Evolutionary conservation across 2,888 invertebrate species (phyloP).

Genomic region (Vannuccia rotundouncinata): DNA sequence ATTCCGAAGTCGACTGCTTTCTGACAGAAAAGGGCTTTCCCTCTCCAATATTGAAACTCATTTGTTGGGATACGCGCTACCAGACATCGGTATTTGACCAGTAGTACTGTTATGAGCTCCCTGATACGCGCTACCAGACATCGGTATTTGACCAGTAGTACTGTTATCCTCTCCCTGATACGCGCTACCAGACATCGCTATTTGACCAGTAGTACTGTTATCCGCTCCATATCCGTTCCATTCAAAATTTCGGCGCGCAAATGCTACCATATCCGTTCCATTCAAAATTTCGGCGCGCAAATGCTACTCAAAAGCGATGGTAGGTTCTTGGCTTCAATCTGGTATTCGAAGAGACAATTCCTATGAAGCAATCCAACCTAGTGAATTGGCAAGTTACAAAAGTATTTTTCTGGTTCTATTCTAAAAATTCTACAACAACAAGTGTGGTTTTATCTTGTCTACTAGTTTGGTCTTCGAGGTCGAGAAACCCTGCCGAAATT

Average conservation of each 20-base stretch:
- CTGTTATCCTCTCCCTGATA: too few relatives aligned
- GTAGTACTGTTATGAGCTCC: background rate
- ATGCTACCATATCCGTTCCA: too few relatives aligned
- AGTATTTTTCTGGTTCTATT: constrained; percentile 4
- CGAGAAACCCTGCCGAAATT: background rate
- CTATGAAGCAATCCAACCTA: constrained; percentile 29
- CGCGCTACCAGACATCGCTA: too few relatives aligned
- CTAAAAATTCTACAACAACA: constrained; percentile 25
- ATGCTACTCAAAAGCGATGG: constrained; percentile 6
- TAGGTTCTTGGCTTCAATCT: background rate
- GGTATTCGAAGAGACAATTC: constrained; percentile 25
- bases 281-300: background rate
- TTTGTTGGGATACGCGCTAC: background rate
- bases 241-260: background rate
- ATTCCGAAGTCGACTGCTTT: constrained; percentile 28
- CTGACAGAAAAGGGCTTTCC: background rate
- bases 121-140: too few relatives aligned
- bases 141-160: too few relatives aligned
- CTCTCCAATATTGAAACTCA: constrained; percentile 25
- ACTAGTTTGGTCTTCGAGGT: background rate
- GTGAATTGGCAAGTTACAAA: constrained; percentile 21
- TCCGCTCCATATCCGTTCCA: too few relatives aligned
- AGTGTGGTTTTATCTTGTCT: constrained; percentile 7
- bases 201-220: too few relatives aligned
- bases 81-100: background rate